A percentile compares a stretch with the other conserved stretches of the same genome.
phyloP scores from a whole-genome alignment of 2,113 vertebrate species.

The Colossoma macropomum region DNA sequence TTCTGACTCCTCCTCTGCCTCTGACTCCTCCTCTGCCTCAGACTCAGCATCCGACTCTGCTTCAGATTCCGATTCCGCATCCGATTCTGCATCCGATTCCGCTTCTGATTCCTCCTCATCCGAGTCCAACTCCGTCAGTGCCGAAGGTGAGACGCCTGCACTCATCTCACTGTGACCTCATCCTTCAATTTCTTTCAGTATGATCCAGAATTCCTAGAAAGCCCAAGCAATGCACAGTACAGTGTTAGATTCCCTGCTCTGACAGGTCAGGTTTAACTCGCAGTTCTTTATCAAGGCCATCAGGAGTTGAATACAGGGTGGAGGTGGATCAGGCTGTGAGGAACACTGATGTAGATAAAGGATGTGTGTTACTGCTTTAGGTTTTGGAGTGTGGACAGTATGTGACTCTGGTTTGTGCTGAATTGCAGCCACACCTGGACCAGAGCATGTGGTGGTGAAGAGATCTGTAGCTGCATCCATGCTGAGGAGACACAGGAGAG shows the following conservation, averaged over 20 bases:
- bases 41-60: conserved; percentile 54
- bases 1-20: conserved; percentile 8
- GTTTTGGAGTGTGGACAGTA: neutral
- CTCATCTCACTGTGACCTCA: neutral
- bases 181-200: no score
- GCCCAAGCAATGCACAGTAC: no score
- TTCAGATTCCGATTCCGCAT: conserved; percentile 2
- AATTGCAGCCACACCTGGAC: neutral
- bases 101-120: conserved; percentile 54
- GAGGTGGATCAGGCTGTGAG: neutral
- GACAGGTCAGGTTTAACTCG: neutral
- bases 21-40: conserved; percentile 24
- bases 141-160: conserved; percentile 64
- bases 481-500: conserved; percentile 70
- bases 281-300: neutral
- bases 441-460: conserved; percentile 70
- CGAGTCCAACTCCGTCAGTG: conserved; percentile 68
- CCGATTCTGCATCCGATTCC: conserved; percentile 21
- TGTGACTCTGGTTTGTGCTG: neutral
- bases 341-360: neutral
- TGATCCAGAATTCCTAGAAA: neutral
- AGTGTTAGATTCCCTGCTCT: neutral
- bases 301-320: neutral
- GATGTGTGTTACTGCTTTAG: neutral
- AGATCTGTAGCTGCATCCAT: conserved; percentile 73